phyloP scores from a whole-genome alignment of 2,888 invertebrate genomes.

The Ophioninae sp. region DNA sequence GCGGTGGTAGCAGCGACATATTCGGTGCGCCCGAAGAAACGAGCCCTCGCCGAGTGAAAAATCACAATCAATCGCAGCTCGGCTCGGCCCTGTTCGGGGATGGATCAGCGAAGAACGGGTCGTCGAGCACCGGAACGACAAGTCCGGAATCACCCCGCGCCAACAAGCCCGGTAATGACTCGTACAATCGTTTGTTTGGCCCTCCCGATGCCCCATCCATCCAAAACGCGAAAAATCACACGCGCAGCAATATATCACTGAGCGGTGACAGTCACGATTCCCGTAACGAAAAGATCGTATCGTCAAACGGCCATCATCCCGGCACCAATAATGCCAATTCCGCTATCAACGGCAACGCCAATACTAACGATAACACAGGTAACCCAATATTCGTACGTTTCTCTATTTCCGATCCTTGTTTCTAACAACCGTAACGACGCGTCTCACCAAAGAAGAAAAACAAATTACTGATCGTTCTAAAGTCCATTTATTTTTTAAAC shows the following conservation, averaged over 20 bases:
- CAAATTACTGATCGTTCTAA: constrained; percentile 18
- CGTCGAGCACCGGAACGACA: constrained; percentile 66
- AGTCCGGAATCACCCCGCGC: constrained; percentile 75
- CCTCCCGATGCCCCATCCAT: constrained; percentile 82
- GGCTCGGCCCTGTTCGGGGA: constrained; percentile 79
- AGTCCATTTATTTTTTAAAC: too few relatives aligned
- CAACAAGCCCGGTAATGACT: constrained; percentile 83
- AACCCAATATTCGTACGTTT: constrained; percentile 57
- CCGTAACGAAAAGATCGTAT: constrained; percentile 70
- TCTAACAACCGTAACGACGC: constrained; percentile 19
- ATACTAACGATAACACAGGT: constrained; percentile 68
- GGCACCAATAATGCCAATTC: constrained; percentile 71
- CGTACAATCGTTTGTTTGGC: constrained; percentile 85
- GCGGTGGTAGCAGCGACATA: constrained; percentile 85
- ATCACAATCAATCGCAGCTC: constrained; percentile 75
- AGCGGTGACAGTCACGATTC: constrained; percentile 79
- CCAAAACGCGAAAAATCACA: constrained; percentile 84
- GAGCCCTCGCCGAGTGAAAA: constrained; percentile 77
- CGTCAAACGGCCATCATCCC: constrained; percentile 62
- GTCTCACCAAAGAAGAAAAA: background rate
- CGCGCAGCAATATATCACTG: constrained; percentile 85
- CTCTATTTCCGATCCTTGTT: constrained; percentile 27
- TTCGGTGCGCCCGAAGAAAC: constrained; percentile 80
- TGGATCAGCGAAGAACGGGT: constrained; percentile 78
- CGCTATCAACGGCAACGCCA: constrained; percentile 73